Base-by-base conservation (phyloP, 2,888 invertebrate genomes). In the Liopterus haemorrhoidalis region DNA sequence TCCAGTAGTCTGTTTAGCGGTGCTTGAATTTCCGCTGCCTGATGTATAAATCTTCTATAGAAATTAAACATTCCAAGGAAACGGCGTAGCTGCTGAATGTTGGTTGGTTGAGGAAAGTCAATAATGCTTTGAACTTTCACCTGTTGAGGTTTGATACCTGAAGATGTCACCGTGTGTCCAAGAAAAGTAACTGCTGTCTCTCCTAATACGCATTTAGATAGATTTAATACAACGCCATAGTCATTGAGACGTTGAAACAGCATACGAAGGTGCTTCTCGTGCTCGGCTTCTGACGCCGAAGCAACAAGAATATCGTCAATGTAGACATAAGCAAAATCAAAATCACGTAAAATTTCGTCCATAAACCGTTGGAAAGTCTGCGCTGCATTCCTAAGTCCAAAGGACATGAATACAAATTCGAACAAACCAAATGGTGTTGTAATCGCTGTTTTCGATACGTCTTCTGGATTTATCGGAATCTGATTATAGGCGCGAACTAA, bases 341-440 rank as follows among this genome's bases (percentile, higher is more conserved):
- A 27, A 2, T 48, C 46, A 5, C 50, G 30, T 5, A 53, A 37
- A 5, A 57, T 49, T 4, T 49, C 41, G 35, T 63, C 54, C 37
- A 64, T 58, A 30, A 60, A 59, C 1, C 59, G 48, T 33, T 62
- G 59, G 47, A 65, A 65, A 1, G 59, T 60, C 38, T 61, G 60
- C 1, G 56, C 56, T 1, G 61, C 59, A 33, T 63, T 64, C 5
- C 56, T 16, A 15, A 31, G n/a, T 15, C 31, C 41, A 14, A 41
- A 41, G 5, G 32, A 18, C 31, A 41, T 31, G n/a, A 21, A 12
- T 11, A 22, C 2, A 40, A 30, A 40, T 31, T 40, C 30, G n/a
- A 11, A n/a, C 5, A 28, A n/a, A n/a, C n/a, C n/a, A n/a, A n/a
- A n/a, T n/a, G n/a, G n/a, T n/a, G n/a, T n/a, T n/a, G n/a, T n/a